A percentile compares a stretch with the other conserved stretches of the same genome.
These are phyloP conservation scores for Dendroctonus valens DNA, from an alignment of 1,140 invertebrate genomes.

Conservation along the genomic window DNA sequence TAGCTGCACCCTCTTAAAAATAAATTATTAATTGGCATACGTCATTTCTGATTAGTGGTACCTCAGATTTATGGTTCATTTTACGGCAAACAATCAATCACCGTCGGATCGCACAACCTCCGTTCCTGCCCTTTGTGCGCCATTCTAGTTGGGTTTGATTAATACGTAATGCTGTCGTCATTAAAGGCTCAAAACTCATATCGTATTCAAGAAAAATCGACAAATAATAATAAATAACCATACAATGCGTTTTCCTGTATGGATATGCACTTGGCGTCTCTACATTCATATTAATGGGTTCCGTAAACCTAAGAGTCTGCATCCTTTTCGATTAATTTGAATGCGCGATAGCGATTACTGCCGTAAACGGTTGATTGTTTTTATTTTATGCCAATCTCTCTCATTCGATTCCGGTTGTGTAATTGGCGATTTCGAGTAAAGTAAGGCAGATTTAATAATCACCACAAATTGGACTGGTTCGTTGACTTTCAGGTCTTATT, in stretches of 20 bases:
- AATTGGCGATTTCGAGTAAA: too few species aligned
- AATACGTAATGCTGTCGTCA: constrained; percentile 34
- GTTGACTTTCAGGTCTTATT: too few species aligned
- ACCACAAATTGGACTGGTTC: too few species aligned
- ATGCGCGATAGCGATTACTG: constrained; percentile 25
- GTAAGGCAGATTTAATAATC: too few species aligned
- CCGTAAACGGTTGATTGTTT: constrained; percentile 8
- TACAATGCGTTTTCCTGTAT: constrained; percentile 36
- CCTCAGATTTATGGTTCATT: constrained; percentile 36
- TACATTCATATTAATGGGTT: constrained; percentile 35
- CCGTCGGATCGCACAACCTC: constrained; percentile 16
- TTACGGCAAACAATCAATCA: constrained; percentile 34
- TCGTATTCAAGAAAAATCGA: constrained; percentile 34
- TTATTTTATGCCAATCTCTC: too few species aligned
- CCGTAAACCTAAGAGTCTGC: constrained; percentile 21
- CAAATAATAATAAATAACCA: constrained; percentile 37
- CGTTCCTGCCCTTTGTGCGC: constrained; percentile 30
- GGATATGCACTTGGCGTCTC: constrained; percentile 24
- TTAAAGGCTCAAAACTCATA: constrained; percentile 31
- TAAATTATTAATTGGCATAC: constrained; percentile 38
- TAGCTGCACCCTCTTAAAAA: constrained; percentile 33
- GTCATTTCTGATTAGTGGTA: constrained; percentile 32
- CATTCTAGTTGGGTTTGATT: constrained; percentile 34
- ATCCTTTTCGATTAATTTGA: constrained; percentile 27
- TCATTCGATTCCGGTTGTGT: too few species aligned